Base-by-base conservation (phyloP, 1,140 invertebrate genomes). In the Colletes latitarsis region DNA sequence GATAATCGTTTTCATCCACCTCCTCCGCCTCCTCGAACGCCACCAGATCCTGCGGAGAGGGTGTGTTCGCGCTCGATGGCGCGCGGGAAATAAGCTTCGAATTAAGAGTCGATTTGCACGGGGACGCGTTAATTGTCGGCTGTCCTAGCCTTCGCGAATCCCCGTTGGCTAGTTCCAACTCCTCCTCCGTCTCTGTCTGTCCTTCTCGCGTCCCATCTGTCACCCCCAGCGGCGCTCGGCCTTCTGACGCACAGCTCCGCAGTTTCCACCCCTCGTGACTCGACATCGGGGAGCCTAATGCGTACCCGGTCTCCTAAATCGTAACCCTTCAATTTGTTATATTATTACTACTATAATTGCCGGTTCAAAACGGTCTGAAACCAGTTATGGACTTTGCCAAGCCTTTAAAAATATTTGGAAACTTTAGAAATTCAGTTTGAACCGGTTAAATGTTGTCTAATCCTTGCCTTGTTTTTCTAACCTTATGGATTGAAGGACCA, bases 71-170 rank as follows among this genome's bases (percentile, higher is more conserved):
- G 69, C 52, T 82, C 73, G 77, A 80, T 82, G 67, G 76, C 72
- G 71, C 67, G 46, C 0, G 30, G 55, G 53, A 71, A 82, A 87
- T 81, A 81, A 86, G 82, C 85, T 77, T 41, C 46, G 82, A 80
- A 88, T 88, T 84, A 87, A 71, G 39, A 85, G 67, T 57, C 78
- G 79, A 88, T 87, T 82, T 64, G 85, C 73, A 57, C 55, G 66
- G 49, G 73, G 75, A 21, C 60, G 77, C 79, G 82, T 83, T 78
- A 73, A 88, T 88, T 83, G 85, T 82, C 79, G 66, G 57, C 60
- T 49, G 63, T 62, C 73, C 66, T 53, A 64, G 41, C 81, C 21
- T 67, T 64, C 49, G 70, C 70, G n/a, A 58, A 21, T 46, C 67
- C 69, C 53, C 43, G n/a, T 39, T 19, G 53, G 71, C 46, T 21